Evolutionary conservation across 92 coral and sea anemone species (phyloP).

Genomic region (Porites cylindrica): DNA sequence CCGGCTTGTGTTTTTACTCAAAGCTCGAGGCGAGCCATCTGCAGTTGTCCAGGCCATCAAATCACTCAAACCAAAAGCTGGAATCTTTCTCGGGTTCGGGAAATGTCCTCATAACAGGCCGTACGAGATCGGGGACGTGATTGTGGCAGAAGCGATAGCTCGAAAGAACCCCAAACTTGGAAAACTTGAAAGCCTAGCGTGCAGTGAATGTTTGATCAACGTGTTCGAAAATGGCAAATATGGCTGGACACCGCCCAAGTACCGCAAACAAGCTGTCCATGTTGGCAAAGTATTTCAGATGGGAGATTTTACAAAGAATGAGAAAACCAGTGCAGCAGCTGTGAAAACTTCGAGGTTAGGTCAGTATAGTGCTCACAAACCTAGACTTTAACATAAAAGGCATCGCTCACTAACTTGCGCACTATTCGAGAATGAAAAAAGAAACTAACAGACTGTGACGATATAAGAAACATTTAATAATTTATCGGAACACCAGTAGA

Average conservation of each 20-base stretch:
- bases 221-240: conserved; percentile 56
- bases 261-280: conserved; percentile 41
- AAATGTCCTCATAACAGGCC: conserved; percentile 19
- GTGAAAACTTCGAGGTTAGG: conserved; percentile 26
- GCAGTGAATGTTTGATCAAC: conserved; percentile 47
- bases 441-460: too few relatives aligned
- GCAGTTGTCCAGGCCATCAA: conserved; percentile 20
- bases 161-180: conserved; percentile 5
- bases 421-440: too few relatives aligned
- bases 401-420: too few relatives aligned
- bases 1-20: conserved; percentile 28
- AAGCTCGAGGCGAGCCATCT: conserved; percentile 16
- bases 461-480: too few relatives aligned
- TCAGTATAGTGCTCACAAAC: not conserved
- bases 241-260: conserved; percentile 43
- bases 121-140: conserved; percentile 42
- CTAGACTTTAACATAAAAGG: too few relatives aligned
- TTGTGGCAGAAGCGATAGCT: conserved; percentile 29
- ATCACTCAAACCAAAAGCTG: conserved; percentile 29
- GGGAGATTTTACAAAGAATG: conserved; percentile 22
- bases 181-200: conserved; percentile 21
- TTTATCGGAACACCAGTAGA: too few relatives aligned
- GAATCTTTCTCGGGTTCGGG: conserved; percentile 36
- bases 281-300: conserved; percentile 35
- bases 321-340: conserved; percentile 25